Evolutionary conservation across 1,140 invertebrate species (phyloP).

Genomic region (Tenebrio molitor): DNA sequence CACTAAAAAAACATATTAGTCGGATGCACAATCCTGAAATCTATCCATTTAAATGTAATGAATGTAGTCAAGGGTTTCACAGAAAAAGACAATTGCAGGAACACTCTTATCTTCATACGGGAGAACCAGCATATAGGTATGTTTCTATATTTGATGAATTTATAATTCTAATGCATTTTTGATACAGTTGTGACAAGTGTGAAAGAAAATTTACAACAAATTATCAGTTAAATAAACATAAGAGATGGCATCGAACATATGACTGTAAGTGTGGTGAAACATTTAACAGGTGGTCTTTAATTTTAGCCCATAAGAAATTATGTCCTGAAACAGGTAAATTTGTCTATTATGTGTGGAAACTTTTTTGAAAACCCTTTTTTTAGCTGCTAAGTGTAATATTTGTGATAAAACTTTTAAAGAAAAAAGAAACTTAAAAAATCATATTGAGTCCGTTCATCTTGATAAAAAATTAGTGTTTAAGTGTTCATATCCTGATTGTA

Average conservation of each 20-base stretch:
- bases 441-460: constrained; percentile 67
- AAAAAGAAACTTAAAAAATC: constrained; percentile 65
- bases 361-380: constrained; percentile 58
- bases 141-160: constrained; percentile 10
- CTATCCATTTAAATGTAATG: constrained; percentile 64
- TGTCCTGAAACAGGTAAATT: constrained; percentile 42
- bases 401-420: constrained; percentile 67
- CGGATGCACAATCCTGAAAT: constrained; percentile 60
- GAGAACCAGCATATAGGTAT: constrained; percentile 67
- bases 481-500: constrained; percentile 67
- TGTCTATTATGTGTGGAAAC: too few relatives aligned
- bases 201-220: constrained; percentile 64
- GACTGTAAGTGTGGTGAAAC: constrained; percentile 65
- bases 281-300: constrained; percentile 66
- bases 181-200: constrained; percentile 68
- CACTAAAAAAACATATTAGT: constrained; percentile 60
- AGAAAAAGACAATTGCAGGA: constrained; percentile 66
- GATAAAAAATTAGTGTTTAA: constrained; percentile 57
- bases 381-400: constrained; percentile 68
- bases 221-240: constrained; percentile 66
- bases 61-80: constrained; percentile 65
- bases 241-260: constrained; percentile 67
- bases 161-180: constrained; percentile 34
- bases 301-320: constrained; percentile 65
- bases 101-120: constrained; percentile 68